Evolutionary conservation across 2,113 vertebrate species (phyloP).

Genomic region (Scophthalmus maximus): DNA sequence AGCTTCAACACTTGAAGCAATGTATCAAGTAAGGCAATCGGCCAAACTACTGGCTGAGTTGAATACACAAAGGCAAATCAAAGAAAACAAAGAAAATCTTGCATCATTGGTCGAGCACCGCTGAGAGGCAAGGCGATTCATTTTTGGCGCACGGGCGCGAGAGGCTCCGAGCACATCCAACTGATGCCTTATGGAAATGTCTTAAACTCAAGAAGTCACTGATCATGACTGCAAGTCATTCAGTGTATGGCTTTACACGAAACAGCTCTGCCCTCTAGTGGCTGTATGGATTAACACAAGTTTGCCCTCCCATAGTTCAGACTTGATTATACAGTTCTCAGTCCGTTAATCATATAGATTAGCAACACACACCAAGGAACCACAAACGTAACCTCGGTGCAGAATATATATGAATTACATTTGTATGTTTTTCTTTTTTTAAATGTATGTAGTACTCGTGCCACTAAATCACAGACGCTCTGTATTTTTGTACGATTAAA

Average conservation of each 20-base stretch:
- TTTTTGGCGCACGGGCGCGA: too few relatives aligned
- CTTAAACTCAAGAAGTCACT: neutral
- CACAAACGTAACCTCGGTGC: neutral
- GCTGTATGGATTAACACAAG: neutral
- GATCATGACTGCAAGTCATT: neutral
- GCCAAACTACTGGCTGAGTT: too few relatives aligned
- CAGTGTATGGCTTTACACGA: neutral
- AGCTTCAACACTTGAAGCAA: too few relatives aligned
- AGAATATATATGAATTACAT: neutral
- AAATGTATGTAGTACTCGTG: neutral
- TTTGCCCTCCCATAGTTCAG: too few relatives aligned
- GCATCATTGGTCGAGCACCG: neutral
- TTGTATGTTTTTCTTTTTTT: too few relatives aligned
- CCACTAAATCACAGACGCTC: neutral
- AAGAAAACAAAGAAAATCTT: too few relatives aligned
- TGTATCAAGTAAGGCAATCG: too few relatives aligned
- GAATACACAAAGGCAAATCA: too few relatives aligned
- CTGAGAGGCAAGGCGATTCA: neutral
- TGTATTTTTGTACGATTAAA: neutral
- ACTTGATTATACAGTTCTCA: neutral
- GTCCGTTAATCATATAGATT: neutral
- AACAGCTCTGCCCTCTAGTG: conserved; percentile 44
- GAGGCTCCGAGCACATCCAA: neutral
- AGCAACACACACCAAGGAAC: neutral
- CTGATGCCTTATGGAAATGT: neutral